Base-by-base conservation (phyloP, 2,113 vertebrate species). In the Coreoperca whiteheadi region DNA sequence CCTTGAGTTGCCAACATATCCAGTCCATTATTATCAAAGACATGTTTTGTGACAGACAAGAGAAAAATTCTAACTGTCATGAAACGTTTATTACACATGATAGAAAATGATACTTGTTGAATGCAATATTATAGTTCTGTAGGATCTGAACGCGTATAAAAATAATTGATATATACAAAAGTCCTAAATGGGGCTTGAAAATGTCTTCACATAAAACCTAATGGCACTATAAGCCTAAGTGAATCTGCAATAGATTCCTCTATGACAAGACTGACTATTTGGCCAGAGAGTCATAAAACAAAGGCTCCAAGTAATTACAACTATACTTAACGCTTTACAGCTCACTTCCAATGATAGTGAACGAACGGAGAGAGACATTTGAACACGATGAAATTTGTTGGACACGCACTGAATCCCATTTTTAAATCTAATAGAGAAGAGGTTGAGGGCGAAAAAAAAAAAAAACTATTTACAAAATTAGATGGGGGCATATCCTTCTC, bases 181-280 rank as follows among this genome's bases (percentile, higher is more conserved):
- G 72, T 21, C 28, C 51, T 71, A 87, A 91, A 93, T 87, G 91
- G 81, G 59, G 81, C 87, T 88, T 86, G 89, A 87, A 87, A 92
- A 90, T 82, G 87, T 88, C 85, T 81, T 73, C 82, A 9, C 85
- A 89, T 91, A 84, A 90, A 92, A 79, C 21, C 69, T 89, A 92
- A 88, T 88, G 87, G 85, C 76, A 73, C 74, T 32, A 80, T 85
- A 61, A 88, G 87, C 79, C 82, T 88, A 90, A 91, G 86, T 88
- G 84, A 90, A 87, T 79, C 75, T 72, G 75, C 76, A 32, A 74
- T 87, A 75, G 69, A 85, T 84, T 64, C 51, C 68, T 87, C 79
- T 56, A 69, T 83, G 86, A 87, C 70, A 76, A 81, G 85, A 83
- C 77, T 53, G 74, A 72, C 73, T 70, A 69, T 88, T 84, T 86